Evolutionary conservation across 2,113 vertebrate genomes (phyloP), one percentile per base, ranked within the genome.

Genomic region (Tyrannus savana): DNA sequence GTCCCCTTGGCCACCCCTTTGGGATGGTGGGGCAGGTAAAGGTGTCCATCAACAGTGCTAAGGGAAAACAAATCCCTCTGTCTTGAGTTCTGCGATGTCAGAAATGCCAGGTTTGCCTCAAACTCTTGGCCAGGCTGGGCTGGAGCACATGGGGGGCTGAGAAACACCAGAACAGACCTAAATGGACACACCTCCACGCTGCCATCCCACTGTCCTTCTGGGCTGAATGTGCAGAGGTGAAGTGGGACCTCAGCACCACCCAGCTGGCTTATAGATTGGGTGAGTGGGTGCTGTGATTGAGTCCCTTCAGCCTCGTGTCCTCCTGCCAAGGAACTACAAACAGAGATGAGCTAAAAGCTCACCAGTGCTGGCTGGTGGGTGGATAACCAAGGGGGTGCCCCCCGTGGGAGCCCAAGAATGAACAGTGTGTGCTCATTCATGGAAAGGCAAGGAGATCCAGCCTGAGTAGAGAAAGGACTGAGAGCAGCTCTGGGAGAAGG

Each of bases 11-110:
- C 31, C 1, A 0, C 17, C 75, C 13, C 64, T 77, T 22, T 62
- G n/a, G 41, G 25, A 25, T 4, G 13, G 13, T 7, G 44, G 10
- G 52, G 42, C 24, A 73, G 31, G 39, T 21, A 62, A 37, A 52
- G 8, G 31, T 58, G 31, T 6, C 27, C 28, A 30, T 58, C 15
- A 53, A 42, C 68, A 28, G 18, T 30, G 3, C 31, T 9, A 12
- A 47, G 31, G 16, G 35, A 67, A 60, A 46, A 46, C 67, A 22
- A 56, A 33, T 37, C 24, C 8, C 15, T 46, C 56, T 21, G 10
- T 39, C 6, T 4, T 28, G 44, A 33, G 52, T 35, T 52, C 42
- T 44, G 42, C 0, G 0, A 39, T 12, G 8, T 55, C 24, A 47
- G 42, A 76, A 67, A 24, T 5, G 6, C 11, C 56, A 42, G 5